A percentile compares a stretch with the other conserved stretches of the same genome.
Evolutionary conservation across 2,888 invertebrate species (phyloP).

Genomic region (Allophyes oxyacanthae): DNA sequence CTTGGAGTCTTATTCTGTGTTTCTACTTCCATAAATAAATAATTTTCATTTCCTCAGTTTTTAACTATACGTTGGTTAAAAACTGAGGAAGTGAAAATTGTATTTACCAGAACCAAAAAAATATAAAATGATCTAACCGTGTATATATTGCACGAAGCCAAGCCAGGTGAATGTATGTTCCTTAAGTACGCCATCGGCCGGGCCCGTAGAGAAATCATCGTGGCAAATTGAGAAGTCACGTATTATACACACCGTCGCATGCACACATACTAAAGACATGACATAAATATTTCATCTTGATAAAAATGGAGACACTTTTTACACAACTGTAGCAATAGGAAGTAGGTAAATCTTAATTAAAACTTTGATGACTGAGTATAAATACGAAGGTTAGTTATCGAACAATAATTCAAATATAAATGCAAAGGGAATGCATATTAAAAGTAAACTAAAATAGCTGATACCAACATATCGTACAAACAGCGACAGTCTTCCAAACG

Average conservation of each 20-base stretch:
- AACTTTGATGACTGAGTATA: too few species aligned
- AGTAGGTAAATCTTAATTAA: too few species aligned
- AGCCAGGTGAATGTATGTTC: conserved; percentile 79
- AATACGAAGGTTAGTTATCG: too few species aligned
- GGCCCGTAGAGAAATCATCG: conserved; percentile 75
- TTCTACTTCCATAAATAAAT: too few species aligned
- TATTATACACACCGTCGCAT: conserved; percentile 46
- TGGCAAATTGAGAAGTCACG: conserved; percentile 77
- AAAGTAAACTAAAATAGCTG: conserved; percentile 1
- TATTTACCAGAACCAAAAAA: too few species aligned
- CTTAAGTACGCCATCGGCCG: conserved; percentile 76
- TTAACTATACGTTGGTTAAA: too few species aligned
- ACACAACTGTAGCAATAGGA: too few species aligned
- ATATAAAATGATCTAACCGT: conserved; percentile 63
- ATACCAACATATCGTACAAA: conserved; percentile 32
- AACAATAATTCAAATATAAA: background rate
- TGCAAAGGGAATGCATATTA: background rate
- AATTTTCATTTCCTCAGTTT: too few species aligned
- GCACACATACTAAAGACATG: conserved; percentile 52
- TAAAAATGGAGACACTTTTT: too few species aligned
- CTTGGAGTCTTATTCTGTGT: too few species aligned
- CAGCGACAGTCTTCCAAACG: conserved; percentile 18
- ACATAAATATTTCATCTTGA: background rate
- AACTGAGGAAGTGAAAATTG: too few species aligned
- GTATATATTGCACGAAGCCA: conserved; percentile 78